Evolutionary conservation across 2,888 invertebrate species (phyloP).

Genomic region (Drosophila birchii): DNA sequence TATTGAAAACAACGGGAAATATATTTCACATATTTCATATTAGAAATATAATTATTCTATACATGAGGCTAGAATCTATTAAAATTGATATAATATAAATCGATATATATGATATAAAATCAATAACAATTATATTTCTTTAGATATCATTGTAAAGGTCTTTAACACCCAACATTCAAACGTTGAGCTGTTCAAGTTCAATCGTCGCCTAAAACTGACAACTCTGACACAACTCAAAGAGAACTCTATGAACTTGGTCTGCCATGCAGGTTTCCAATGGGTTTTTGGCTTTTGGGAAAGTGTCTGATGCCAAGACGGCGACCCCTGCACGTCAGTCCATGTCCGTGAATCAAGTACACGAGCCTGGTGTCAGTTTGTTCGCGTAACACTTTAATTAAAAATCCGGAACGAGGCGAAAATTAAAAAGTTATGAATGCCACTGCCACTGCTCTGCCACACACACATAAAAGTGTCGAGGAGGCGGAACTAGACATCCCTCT

Average conservation of each 20-base stretch:
- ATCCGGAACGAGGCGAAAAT: conserved; percentile 44
- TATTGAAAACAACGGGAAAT: too few species aligned
- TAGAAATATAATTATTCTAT: neutral
- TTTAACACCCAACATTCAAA: conserved; percentile 20
- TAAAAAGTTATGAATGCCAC: conserved; percentile 60
- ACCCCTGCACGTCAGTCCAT: conserved; percentile 40
- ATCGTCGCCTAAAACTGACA: conserved; percentile 32
- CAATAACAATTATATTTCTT: neutral
- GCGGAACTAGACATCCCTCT: conserved; percentile 63
- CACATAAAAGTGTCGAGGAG: conserved; percentile 61
- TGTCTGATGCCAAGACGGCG: conserved; percentile 37
- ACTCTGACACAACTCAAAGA: conserved; percentile 29
- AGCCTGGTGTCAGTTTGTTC: conserved; percentile 37
- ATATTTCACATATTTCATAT: neutral
- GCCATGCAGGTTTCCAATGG: conserved; percentile 37
- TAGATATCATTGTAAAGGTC: conserved; percentile 6
- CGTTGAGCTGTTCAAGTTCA: conserved; percentile 37
- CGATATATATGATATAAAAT: too few species aligned
- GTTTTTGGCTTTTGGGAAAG: conserved; percentile 25
- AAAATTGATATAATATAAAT: neutral
- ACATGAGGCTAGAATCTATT: neutral
- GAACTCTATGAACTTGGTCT: conserved; percentile 40
- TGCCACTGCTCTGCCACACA: conserved; percentile 39
- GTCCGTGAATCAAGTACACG: conserved; percentile 35
- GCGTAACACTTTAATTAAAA: conserved; percentile 71